Evolutionary conservation across 2,113 vertebrate species (phyloP).

Genomic region (Alces alces): DNA sequence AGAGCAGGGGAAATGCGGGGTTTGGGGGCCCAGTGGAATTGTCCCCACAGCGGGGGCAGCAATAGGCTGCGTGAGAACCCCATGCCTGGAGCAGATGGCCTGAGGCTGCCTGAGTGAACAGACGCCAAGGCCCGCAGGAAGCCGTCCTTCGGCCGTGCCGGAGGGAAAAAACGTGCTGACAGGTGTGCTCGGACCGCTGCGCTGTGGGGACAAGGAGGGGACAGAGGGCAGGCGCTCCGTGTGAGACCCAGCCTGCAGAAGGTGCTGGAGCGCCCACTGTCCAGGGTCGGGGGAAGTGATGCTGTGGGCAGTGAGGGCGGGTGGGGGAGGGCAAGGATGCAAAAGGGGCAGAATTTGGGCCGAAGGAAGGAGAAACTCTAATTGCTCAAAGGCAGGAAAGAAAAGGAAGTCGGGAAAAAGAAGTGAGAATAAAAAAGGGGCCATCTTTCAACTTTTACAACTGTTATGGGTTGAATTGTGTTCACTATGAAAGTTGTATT

Average conservation of each 20-base stretch:
- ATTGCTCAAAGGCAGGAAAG: neutral
- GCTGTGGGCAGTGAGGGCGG: neutral
- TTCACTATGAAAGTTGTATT: too few species aligned
- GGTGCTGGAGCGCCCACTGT: accelerated
- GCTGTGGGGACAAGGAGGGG: neutral
- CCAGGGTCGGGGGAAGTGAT: neutral
- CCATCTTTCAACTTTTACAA: neutral
- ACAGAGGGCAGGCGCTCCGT: neutral
- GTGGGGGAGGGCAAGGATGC: neutral
- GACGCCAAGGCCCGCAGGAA: accelerated
- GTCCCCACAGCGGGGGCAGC: neutral
- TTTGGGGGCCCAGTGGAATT: neutral
- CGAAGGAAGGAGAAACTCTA: neutral
- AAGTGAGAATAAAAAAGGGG: neutral
- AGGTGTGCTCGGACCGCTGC: neutral
- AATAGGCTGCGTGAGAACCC: accelerated
- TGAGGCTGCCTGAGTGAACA: neutral
- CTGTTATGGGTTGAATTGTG: neutral
- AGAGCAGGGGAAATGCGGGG: neutral
- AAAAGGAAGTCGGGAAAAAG: neutral
- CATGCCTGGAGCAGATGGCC: neutral
- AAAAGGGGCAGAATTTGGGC: neutral
- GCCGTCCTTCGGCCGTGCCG: accelerated
- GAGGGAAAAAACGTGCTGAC: neutral
- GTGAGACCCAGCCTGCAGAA: neutral